Percentiles rank a stretch among this genome's conserved stretches.
Conservation (phyloP, 1,140 invertebrate species). For the Drosophila sulfurigaster region DNA sequence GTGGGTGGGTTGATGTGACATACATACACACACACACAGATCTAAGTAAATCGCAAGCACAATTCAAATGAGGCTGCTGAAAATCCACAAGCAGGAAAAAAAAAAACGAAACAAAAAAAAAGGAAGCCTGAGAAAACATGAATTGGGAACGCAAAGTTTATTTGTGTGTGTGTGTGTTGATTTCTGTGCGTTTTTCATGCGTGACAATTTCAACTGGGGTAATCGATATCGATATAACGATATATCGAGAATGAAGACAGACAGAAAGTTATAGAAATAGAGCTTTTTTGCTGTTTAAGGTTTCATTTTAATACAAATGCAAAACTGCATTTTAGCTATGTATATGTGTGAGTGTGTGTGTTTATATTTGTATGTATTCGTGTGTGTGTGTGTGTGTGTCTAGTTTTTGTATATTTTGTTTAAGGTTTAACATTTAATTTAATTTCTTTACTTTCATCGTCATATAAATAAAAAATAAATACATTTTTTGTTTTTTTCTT, state of each 20-base stretch:
- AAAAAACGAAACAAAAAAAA: background rate
- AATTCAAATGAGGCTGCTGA: background rate
- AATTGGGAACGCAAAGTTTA: background rate
- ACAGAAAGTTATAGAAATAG: background rate
- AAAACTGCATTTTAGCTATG: conserved; percentile 33
- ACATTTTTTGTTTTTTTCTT: conserved; percentile 61
- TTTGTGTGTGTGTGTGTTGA: conserved; percentile 4
- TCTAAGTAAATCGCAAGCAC: background rate
- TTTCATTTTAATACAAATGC: conserved; percentile 37
- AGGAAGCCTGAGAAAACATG: background rate
- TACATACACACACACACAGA: conserved; percentile 26
- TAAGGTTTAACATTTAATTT: conserved; percentile 83
- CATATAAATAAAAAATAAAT: conserved; percentile 80
- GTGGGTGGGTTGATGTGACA: conserved; percentile 30
- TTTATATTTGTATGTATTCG: conserved; percentile 36
- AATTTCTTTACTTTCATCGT: conserved; percentile 69
- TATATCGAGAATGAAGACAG: background rate
- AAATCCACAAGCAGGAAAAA: background rate
- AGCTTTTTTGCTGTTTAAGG: conserved; percentile 26
- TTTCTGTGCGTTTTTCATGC: conserved; percentile 44
- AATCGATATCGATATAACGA: background rate
- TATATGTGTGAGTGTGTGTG: conserved; percentile 47
- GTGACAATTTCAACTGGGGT: conserved; percentile 37
- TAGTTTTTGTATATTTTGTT: conserved; percentile 75
- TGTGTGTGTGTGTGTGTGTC: conserved; percentile 45